Conservation (phyloP, 2,888 invertebrate species). For the Quadroppia sp. region DNA sequence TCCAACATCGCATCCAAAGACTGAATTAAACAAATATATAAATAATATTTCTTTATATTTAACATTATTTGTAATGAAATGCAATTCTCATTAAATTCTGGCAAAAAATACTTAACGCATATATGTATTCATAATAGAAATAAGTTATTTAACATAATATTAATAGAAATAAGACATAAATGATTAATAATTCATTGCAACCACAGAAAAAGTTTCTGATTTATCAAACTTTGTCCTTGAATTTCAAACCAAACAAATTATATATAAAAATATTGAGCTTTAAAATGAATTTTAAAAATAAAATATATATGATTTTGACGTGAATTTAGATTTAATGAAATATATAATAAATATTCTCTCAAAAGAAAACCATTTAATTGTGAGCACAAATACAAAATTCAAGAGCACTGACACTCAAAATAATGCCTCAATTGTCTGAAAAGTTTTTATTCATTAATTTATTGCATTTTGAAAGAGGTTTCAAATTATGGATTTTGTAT, state of each 20-base stretch:
- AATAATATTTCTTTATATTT: constrained; percentile 23
- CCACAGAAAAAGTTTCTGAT: not conserved
- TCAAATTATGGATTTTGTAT: no score
- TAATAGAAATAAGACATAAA: constrained; percentile 23
- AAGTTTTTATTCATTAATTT: not conserved
- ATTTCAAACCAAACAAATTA: constrained; percentile 2
- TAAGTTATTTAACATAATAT: constrained; percentile 29
- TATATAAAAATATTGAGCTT: not conserved
- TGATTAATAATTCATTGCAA: constrained; percentile 27
- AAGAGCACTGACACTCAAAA: not conserved
- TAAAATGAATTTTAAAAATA: not conserved
- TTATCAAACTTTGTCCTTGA: constrained; percentile 17
- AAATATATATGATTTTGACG: not conserved
- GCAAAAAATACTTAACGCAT: constrained; percentile 16
- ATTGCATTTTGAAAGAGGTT: no score
- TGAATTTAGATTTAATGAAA: not conserved
- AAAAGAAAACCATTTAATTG: not conserved
- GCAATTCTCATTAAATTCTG: not conserved
- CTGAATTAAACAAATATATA: constrained; percentile 26
- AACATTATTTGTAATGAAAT: not conserved
- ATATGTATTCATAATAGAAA: constrained; percentile 25
- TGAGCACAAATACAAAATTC: not conserved
- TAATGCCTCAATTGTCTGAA: not conserved
- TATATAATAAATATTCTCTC: not conserved
- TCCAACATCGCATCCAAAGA: not conserved